phyloP scores from a whole-genome alignment of 1,140 invertebrate species.

The Leptoteleia sp. region DNA sequence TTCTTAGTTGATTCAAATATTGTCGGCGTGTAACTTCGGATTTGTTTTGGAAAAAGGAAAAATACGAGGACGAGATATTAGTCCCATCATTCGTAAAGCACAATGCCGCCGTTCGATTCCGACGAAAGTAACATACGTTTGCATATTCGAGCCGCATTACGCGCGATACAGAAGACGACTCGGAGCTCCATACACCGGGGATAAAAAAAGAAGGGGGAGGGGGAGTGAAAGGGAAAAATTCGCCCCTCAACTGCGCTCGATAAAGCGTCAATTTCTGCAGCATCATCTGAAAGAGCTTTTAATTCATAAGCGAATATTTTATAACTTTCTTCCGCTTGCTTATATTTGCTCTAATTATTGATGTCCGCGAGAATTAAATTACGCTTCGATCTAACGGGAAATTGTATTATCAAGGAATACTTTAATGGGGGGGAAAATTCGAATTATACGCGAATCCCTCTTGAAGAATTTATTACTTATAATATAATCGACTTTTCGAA shows the following conservation, averaged over 20 bases:
- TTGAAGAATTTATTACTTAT: conserved; percentile 6
- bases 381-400: conserved; percentile 22
- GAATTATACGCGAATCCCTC: conserved; percentile 22
- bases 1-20: conserved; percentile 14
- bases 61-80: conserved; percentile 38
- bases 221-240: too few relatives aligned
- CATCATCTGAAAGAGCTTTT: conserved; percentile 24
- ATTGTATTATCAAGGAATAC: conserved; percentile 34
- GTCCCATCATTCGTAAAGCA: conserved; percentile 33
- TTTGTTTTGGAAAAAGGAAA: conserved; percentile 10
- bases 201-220: conserved; percentile 2
- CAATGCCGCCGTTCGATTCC: conserved; percentile 29
- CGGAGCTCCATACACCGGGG: neutral
- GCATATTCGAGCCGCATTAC: conserved; percentile 33
- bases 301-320: conserved; percentile 36
- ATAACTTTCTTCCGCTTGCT: conserved; percentile 19
- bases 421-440: conserved; percentile 38
- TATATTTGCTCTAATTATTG: conserved; percentile 43
- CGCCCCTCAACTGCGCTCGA: conserved; percentile 15
- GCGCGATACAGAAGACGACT: conserved; percentile 15
- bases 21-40: conserved; percentile 24
- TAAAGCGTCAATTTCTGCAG: conserved; percentile 15
- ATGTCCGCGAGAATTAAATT: conserved; percentile 31
- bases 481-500: conserved; percentile 34
- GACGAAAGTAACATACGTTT: conserved; percentile 19